Evolutionary conservation across 2,113 vertebrate genomes (phyloP).

Genomic region (Megaleporinus macrocephalus): DNA sequence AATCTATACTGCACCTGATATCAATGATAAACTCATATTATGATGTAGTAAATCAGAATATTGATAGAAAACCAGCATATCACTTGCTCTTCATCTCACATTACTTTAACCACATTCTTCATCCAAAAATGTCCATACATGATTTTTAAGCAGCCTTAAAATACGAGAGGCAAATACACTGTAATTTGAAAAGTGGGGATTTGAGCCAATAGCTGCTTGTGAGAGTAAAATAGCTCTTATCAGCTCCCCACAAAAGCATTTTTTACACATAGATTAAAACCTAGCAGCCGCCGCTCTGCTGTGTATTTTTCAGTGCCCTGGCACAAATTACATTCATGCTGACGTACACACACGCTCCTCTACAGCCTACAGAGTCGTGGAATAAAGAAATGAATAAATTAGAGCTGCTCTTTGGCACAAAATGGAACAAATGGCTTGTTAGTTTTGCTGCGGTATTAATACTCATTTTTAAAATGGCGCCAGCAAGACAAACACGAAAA

Average conservation of each 20-base stretch:
- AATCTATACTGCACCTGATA: too few species aligned
- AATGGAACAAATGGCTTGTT: background rate
- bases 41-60: too few species aligned
- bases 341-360: background rate
- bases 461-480: too few species aligned
- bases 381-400: conserved; percentile 8
- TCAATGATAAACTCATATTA: too few species aligned
- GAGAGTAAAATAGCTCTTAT: background rate
- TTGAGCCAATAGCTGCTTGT: background rate
- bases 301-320: too few species aligned
- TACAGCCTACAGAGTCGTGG: background rate
- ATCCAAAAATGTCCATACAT: too few species aligned
- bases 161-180: background rate
- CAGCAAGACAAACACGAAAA: too few species aligned
- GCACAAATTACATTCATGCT: background rate
- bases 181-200: background rate
- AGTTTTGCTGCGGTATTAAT: background rate
- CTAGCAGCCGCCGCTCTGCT: background rate
- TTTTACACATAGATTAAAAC: background rate
- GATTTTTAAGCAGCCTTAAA: background rate
- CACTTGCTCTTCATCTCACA: background rate
- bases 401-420: conserved; percentile 5
- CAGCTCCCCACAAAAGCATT: background rate
- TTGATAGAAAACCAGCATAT: too few species aligned
- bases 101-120: background rate